These are phyloP conservation scores for Pristionchus arcanus DNA, from an alignment of 2,888 invertebrate genomes.

Conservation along the genomic window DNA sequence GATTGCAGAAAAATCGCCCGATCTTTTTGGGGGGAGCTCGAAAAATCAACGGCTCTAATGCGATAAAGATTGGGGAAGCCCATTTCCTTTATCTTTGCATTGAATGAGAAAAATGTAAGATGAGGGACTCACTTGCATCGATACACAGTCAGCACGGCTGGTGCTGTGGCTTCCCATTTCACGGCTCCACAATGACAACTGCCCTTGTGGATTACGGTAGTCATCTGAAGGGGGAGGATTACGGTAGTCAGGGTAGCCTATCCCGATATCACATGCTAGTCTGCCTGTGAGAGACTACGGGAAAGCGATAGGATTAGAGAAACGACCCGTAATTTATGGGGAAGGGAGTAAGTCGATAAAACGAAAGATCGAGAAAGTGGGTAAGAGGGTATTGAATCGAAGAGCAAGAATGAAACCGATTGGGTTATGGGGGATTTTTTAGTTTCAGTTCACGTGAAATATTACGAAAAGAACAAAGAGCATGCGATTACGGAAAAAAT, in stretches of 20 bases:
- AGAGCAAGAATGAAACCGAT: not conserved
- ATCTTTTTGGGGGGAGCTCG: no score
- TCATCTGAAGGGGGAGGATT: not conserved
- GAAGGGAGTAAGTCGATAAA: not conserved
- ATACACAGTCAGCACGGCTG: slow-evolving; percentile 64
- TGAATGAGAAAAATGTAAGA: no score
- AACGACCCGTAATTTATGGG: not conserved
- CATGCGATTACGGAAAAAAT: not conserved
- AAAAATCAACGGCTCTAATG: no score
- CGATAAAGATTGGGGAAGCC: no score
- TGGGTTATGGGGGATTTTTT: not conserved
- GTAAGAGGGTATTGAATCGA: not conserved
- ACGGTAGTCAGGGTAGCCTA: no score
- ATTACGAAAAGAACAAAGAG: not conserved
- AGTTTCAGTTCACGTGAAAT: not conserved
- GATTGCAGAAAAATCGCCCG: not conserved
- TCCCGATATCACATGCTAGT: no score
- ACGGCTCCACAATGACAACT: slow-evolving; percentile 72
- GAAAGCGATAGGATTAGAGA: no score
- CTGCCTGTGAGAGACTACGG: not conserved
- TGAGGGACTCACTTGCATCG: slow-evolving; percentile 65
- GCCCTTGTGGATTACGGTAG: slow-evolving; percentile 62
- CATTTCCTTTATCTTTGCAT: no score
- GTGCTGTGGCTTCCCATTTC: slow-evolving; percentile 66
- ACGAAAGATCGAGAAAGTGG: not conserved